These are phyloP conservation scores for Andrena fulva DNA, from an alignment of 2,888 invertebrate species.

Conservation along the genomic window DNA sequence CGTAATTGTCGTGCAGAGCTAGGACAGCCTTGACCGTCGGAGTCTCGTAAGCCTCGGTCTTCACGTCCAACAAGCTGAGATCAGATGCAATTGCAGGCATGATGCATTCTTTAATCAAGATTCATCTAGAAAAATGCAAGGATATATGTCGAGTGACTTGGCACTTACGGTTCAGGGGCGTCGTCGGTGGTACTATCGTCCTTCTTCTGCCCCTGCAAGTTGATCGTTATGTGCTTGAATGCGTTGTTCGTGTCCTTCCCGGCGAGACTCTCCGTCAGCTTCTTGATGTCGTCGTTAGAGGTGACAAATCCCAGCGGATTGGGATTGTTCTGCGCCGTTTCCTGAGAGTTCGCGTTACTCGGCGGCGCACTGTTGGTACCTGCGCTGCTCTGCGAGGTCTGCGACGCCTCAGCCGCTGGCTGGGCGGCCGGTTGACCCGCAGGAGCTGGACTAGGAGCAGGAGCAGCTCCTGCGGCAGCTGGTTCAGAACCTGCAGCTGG, in stretches of 20 bases:
- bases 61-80: constrained; percentile 89
- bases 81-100: constrained; percentile 1
- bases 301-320: constrained; percentile 83
- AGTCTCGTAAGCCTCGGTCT: constrained; percentile 88
- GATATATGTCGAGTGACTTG: neutral
- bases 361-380: constrained; percentile 56
- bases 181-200: constrained; percentile 90
- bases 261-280: constrained; percentile 90
- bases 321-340: constrained; percentile 63
- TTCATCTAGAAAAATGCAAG: neutral
- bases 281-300: constrained; percentile 88
- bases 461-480: constrained; percentile 47
- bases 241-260: constrained; percentile 91
- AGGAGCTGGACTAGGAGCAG: constrained; percentile 50
- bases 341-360: constrained; percentile 51
- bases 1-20: constrained; percentile 93
- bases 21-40: constrained; percentile 91
- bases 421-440: constrained; percentile 38
- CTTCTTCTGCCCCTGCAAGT: constrained; percentile 91
- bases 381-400: constrained; percentile 39
- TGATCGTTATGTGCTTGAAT: constrained; percentile 89
- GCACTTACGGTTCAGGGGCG: constrained; percentile 91
- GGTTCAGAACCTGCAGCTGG: constrained; percentile 50
- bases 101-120: neutral
- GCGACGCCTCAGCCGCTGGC: constrained; percentile 37